A percentile compares a stretch with the other conserved stretches of the same genome.
Evolutionary conservation across 1,140 invertebrate genomes (phyloP).

Genomic region (Anastrepha obliqua): DNA sequence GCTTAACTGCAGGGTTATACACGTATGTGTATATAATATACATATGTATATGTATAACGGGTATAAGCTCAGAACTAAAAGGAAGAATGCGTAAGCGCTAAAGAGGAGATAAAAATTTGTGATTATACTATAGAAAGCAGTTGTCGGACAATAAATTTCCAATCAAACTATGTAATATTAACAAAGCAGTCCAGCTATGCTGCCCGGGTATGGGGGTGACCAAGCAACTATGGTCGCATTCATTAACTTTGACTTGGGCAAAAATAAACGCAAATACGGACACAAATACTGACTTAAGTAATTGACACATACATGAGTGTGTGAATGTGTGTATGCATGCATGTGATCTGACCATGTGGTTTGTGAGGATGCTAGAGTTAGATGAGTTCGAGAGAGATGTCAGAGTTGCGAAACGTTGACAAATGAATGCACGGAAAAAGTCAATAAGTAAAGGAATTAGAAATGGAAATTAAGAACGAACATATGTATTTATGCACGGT

Average conservation of each 20-base stretch:
- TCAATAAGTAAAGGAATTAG: too few relatives aligned
- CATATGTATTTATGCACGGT: too few relatives aligned
- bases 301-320: too few relatives aligned
- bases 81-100: background rate
- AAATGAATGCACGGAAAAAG: too few relatives aligned
- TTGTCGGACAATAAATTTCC: conserved; percentile 14
- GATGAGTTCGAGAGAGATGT: too few relatives aligned
- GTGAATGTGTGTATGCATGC: too few relatives aligned
- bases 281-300: too few relatives aligned
- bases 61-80: background rate
- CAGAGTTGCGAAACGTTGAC: too few relatives aligned
- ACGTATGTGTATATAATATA: background rate
- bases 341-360: too few relatives aligned
- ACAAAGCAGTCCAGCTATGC: background rate
- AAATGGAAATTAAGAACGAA: too few relatives aligned
- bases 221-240: background rate
- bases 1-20: too few relatives aligned
- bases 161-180: conserved; percentile 31
- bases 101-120: background rate
- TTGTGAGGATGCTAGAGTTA: too few relatives aligned
- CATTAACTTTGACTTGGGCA: background rate
- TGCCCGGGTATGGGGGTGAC: background rate
- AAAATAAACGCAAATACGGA: background rate
- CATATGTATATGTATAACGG: background rate
- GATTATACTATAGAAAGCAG: background rate